Percentiles rank a stretch among this genome's conserved stretches.
These are phyloP conservation scores for Scaptomyza polygonia DNA, from an alignment of 2,888 invertebrate genomes.

Conservation along the genomic window DNA sequence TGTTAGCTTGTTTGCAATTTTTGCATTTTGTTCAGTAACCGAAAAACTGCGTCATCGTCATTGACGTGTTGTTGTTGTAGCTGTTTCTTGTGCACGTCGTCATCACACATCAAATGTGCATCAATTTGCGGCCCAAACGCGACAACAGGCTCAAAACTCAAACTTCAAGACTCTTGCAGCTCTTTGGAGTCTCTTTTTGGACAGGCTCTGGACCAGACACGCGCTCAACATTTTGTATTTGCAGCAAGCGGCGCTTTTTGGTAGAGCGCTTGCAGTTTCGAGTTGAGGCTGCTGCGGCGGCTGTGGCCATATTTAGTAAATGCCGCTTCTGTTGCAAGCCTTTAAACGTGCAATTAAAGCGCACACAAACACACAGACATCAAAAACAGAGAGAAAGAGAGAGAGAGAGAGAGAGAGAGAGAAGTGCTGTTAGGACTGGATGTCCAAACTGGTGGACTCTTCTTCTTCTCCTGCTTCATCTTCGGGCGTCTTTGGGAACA, in stretches of 20 bases:
- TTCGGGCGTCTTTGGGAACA: conserved; percentile 2
- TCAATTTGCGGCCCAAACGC: conserved; percentile 68
- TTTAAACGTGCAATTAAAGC: conserved; percentile 80
- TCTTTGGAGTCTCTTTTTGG: neutral
- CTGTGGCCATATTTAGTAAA: conserved; percentile 78
- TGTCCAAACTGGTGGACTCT: conserved; percentile 21
- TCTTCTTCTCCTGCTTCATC: conserved; percentile 1
- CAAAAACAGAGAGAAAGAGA: conserved; percentile 16
- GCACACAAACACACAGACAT: conserved; percentile 54
- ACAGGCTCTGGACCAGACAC: conserved; percentile 48
- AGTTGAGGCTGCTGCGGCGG: conserved; percentile 39
- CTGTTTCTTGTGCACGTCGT: conserved; percentile 43
- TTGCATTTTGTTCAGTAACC: conserved; percentile 47
- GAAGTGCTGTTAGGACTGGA: conserved; percentile 45
- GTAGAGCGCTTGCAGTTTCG: conserved; percentile 16
- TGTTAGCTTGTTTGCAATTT: conserved; percentile 23
- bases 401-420: conserved; percentile 13
- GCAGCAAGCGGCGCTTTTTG: conserved; percentile 40
- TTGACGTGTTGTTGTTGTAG: conserved; percentile 5
- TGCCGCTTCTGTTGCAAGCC: conserved; percentile 77
- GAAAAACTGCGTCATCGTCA: conserved; percentile 52
- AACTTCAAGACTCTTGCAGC: neutral
- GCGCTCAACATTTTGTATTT: conserved; percentile 54
- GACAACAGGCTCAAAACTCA: conserved; percentile 51
- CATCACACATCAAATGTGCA: conserved; percentile 73